phyloP scores from a whole-genome alignment of 2,888 invertebrate genomes.

The Agriopis leucophaearia region DNA sequence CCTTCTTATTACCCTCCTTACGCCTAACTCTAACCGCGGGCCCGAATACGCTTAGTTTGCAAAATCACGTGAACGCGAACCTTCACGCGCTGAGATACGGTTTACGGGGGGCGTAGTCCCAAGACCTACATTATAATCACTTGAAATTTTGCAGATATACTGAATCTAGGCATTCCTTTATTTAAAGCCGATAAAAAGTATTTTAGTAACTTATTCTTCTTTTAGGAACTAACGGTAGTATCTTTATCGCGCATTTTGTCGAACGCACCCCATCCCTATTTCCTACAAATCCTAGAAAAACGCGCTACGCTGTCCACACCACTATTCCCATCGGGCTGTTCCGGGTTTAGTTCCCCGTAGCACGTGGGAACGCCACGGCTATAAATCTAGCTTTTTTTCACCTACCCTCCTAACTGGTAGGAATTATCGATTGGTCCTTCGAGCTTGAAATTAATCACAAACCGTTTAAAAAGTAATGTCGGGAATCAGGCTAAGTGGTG shows the following conservation, averaged over 20 bases:
- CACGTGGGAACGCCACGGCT: conserved; percentile 81
- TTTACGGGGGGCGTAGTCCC: too few species aligned
- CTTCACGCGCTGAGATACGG: too few species aligned
- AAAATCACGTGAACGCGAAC: too few species aligned
- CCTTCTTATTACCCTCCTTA: too few species aligned
- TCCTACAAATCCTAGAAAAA: conserved; percentile 63
- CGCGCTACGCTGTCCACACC: conserved; percentile 50
- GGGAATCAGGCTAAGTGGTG: too few species aligned
- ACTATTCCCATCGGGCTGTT: conserved; percentile 76
- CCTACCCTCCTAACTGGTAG: conserved; percentile 45
- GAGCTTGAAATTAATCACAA: conserved; percentile 22
- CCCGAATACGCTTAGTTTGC: too few species aligned
- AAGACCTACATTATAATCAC: too few species aligned
- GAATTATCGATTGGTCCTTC: conserved; percentile 40
- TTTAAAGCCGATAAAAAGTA: background rate
- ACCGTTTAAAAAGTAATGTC: conserved; percentile 19
- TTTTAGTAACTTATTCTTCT: too few species aligned
- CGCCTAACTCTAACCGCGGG: too few species aligned
- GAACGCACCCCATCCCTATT: conserved; percentile 43
- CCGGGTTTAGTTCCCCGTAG: conserved; percentile 82
- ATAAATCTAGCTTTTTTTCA: conserved; percentile 73
- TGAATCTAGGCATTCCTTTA: too few species aligned
- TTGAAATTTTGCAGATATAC: too few species aligned
- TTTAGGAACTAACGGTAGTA: background rate
- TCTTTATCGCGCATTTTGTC: background rate